Evolutionary conservation across 2,888 invertebrate species (phyloP).

Genomic region (Nomada flava): DNA sequence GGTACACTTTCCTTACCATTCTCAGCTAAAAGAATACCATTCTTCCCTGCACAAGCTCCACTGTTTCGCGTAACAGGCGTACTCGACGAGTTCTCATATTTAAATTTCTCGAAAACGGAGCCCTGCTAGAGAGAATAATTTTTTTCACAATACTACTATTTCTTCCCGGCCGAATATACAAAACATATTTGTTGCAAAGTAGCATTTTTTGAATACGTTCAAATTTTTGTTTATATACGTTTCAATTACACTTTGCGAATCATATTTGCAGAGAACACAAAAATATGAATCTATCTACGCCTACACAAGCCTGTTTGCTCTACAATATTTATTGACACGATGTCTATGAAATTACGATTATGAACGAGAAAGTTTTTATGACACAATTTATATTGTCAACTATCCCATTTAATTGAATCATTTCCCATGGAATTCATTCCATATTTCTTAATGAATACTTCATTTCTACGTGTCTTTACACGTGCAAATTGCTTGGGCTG

Average conservation of each 20-base stretch:
- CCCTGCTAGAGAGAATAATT: neutral
- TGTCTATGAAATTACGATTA: too few relatives aligned
- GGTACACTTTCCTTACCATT: slow-evolving; percentile 27
- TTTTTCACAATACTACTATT: neutral
- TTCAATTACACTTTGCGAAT: neutral
- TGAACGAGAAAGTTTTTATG: too few relatives aligned
- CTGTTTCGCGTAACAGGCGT: slow-evolving; percentile 15
- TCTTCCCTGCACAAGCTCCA: neutral
- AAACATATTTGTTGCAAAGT: neutral
- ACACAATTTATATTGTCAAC: too few relatives aligned
- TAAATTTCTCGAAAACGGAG: slow-evolving; percentile 2
- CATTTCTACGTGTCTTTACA: too few relatives aligned
- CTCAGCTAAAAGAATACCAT: slow-evolving; percentile 3
- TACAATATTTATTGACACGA: too few relatives aligned
- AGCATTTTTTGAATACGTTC: neutral
- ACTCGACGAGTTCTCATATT: slow-evolving; percentile 17
- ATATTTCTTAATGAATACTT: too few relatives aligned
- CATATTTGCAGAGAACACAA: neutral
- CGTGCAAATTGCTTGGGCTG: too few relatives aligned
- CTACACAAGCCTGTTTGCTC: too few relatives aligned
- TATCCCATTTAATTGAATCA: too few relatives aligned
- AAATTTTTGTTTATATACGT: neutral
- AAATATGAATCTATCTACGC: too few relatives aligned
- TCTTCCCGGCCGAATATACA: neutral
- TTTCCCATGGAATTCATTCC: too few relatives aligned